These are phyloP conservation scores for Neostethus bicornis DNA, from an alignment of 2,797 vertebrate species.

Conservation along the genomic window DNA sequence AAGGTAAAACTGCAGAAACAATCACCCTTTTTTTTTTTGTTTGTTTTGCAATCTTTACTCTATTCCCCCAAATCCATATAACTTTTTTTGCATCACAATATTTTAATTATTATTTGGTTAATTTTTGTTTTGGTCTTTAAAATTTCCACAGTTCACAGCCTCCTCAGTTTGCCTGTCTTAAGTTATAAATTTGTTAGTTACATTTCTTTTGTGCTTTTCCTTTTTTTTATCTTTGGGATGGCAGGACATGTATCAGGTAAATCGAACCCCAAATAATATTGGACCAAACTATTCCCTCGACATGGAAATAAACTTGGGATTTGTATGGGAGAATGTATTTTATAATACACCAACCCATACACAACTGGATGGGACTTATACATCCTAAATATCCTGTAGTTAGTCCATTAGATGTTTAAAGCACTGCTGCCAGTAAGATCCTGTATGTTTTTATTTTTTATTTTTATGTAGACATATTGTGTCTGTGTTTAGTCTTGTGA, in stretches of 20 bases:
- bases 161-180: constrained; percentile 27
- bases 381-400: constrained; percentile 24
- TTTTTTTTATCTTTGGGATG: constrained; percentile 88
- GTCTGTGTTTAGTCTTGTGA: constrained; percentile 20
- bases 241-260: constrained; percentile 98
- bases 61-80: neutral
- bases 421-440: constrained; percentile 27
- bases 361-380: constrained; percentile 15
- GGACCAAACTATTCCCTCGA: constrained; percentile 63
- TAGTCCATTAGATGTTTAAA: constrained; percentile 32
- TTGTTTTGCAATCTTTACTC: neutral
- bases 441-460: constrained; percentile 12
- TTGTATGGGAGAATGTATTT: constrained; percentile 56
- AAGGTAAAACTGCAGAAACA: constrained; percentile 80
- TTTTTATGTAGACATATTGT: neutral
- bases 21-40: neutral
- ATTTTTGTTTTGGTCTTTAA: too few species aligned
- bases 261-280: constrained; percentile 72
- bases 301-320: constrained; percentile 85
- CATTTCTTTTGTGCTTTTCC: constrained; percentile 92
- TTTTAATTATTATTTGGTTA: neutral
- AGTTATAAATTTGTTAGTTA: constrained; percentile 77
- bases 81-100: too few species aligned
- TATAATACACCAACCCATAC: constrained; percentile 48
- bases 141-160: constrained; percentile 4